These are phyloP conservation scores for Thaumetopoea pityocampa DNA, from an alignment of 1,140 invertebrate species.

Conservation along the genomic window DNA sequence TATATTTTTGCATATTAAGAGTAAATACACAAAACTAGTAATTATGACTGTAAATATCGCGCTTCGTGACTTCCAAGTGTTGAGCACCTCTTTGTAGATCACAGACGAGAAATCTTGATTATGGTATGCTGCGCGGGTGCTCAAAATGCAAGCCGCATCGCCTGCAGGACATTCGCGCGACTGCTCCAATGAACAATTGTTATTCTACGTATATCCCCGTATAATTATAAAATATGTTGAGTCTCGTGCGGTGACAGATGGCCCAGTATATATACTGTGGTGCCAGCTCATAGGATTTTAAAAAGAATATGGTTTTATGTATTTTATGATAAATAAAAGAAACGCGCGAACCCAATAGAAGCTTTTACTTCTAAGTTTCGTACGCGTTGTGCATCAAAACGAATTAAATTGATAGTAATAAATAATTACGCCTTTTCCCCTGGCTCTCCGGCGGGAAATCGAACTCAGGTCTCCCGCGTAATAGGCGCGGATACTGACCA, in stretches of 20 bases:
- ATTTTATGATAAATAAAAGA: too few species aligned
- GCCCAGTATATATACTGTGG: slow-evolving; percentile 23
- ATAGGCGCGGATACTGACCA: too few species aligned
- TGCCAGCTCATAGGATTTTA: too few species aligned
- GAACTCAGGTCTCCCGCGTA: too few species aligned
- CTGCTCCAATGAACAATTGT: slow-evolving; percentile 39
- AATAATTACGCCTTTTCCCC: too few species aligned
- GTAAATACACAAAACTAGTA: too few species aligned
- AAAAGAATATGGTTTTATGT: too few species aligned
- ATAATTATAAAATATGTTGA: slow-evolving; percentile 63
- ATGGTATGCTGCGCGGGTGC: slow-evolving; percentile 22
- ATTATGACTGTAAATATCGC: slow-evolving; percentile 27
- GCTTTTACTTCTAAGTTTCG: too few species aligned
- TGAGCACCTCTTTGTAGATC: slow-evolving; percentile 58
- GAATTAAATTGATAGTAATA: slow-evolving; percentile 1
- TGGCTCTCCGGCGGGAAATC: too few species aligned
- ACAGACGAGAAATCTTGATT: slow-evolving; percentile 56
- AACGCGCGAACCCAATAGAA: too few species aligned
- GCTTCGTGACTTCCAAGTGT: slow-evolving; percentile 17
- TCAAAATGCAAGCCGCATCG: slow-evolving; percentile 48
- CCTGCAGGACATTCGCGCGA: slow-evolving; percentile 47
- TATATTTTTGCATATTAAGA: too few species aligned
- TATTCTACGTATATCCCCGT: slow-evolving; percentile 47
- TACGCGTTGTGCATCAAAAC: too few species aligned
- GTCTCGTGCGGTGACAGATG: slow-evolving; percentile 57